Evolutionary conservation across 2,113 vertebrate species (phyloP).

Genomic region (Microtus pennsylvanicus): DNA sequence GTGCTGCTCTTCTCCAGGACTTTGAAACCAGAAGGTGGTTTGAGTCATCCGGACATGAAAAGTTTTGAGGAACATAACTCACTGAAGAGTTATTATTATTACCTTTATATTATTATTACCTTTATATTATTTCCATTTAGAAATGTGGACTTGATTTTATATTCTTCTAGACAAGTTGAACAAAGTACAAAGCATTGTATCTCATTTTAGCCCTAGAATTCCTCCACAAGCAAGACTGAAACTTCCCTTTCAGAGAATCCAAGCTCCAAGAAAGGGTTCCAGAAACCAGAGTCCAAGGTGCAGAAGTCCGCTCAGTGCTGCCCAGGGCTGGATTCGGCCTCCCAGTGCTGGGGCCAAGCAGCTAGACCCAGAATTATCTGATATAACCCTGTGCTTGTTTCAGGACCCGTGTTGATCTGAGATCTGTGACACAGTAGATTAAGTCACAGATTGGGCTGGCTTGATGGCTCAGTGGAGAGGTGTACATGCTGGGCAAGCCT

Average conservation of each 20-base stretch:
- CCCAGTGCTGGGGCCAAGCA: not conserved
- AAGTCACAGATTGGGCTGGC: not conserved
- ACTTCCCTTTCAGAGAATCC: not conserved
- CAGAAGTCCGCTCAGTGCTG: not conserved
- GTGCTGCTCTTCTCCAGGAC: not conserved
- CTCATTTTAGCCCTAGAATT: constrained; percentile 12
- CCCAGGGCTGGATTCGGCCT: not conserved
- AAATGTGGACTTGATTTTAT: constrained; percentile 45
- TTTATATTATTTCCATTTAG: constrained; percentile 50
- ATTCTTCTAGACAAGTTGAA: not conserved
- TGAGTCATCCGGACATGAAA: not conserved
- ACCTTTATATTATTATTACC: constrained; percentile 22
- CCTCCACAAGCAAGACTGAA: not conserved
- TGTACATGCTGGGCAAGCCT: not conserved
- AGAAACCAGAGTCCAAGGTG: not conserved
- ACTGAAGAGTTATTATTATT: not conserved
- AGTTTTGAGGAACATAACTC: not conserved
- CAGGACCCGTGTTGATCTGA: not conserved
- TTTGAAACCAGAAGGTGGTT: not conserved
- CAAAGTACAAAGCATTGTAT: not conserved
- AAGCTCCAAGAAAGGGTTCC: not conserved
- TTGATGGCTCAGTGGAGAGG: not conserved
- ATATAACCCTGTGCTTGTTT: not conserved
- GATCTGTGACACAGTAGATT: constrained; percentile 19
- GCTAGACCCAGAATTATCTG: not conserved